Conservation (phyloP, 2,888 invertebrate genomes). For the Lysandra bellargus region DNA sequence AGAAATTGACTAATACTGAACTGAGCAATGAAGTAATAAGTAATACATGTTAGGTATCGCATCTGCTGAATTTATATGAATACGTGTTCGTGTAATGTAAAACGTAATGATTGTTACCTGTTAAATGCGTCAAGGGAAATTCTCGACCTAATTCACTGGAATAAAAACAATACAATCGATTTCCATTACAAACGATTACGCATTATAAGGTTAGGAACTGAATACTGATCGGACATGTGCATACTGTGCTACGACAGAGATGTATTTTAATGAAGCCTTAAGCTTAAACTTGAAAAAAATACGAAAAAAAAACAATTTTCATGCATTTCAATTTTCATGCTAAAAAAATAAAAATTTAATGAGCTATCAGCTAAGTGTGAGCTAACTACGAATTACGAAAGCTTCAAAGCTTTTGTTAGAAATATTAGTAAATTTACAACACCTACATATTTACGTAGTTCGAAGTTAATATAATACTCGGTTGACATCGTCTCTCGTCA, state of each 20-base stretch:
- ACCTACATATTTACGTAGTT: slow-evolving; percentile 2
- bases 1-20: too few relatives aligned
- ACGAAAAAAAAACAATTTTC: not conserved
- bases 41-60: not conserved
- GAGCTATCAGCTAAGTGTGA: too few relatives aligned
- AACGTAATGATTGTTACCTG: slow-evolving; percentile 33
- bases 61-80: not conserved
- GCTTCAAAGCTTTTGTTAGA: not conserved
- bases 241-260: slow-evolving; percentile 46
- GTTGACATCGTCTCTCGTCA: slow-evolving; percentile 34
- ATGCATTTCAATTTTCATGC: not conserved
- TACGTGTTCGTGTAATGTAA: slow-evolving; percentile 5
- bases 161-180: slow-evolving; percentile 66
- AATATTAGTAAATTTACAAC: not conserved
- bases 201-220: slow-evolving; percentile 50
- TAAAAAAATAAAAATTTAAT: not conserved
- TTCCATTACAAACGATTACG: slow-evolving; percentile 60
- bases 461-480: not conserved
- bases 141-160: slow-evolving; percentile 57
- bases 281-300: not conserved
- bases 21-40: too few relatives aligned
- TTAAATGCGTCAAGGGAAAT: slow-evolving; percentile 39
- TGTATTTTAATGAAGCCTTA: slow-evolving; percentile 40
- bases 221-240: slow-evolving; percentile 66
- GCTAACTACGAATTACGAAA: too few relatives aligned